These are phyloP conservation scores for mouse (Mus musculus) DNA, from an alignment of 2,113 vertebrate genomes.

Conservation along the genomic window GRCm39 chr12:33975001-33975500, in stretches of 20 bases:
- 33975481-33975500: background rate
- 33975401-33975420: background rate
- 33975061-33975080: background rate
- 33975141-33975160: background rate
- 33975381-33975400: background rate
- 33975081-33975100: background rate
- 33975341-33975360: slow-evolving; percentile 9
- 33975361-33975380: background rate
- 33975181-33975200: background rate
- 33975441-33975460: background rate
- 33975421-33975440: background rate
- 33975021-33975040: background rate
- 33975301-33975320: background rate
- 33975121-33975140: background rate
- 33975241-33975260: background rate
- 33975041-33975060: background rate
- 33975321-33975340: slow-evolving; percentile 18
- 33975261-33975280: background rate
- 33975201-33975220: background rate
- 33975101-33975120: background rate
- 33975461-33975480: background rate
- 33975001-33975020: background rate
- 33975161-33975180: background rate
- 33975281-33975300: background rate
- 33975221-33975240: background rate